phyloP scores from a whole-genome alignment of 64 coral and sea anemone genomes.

The Acropora yongei region DNA sequence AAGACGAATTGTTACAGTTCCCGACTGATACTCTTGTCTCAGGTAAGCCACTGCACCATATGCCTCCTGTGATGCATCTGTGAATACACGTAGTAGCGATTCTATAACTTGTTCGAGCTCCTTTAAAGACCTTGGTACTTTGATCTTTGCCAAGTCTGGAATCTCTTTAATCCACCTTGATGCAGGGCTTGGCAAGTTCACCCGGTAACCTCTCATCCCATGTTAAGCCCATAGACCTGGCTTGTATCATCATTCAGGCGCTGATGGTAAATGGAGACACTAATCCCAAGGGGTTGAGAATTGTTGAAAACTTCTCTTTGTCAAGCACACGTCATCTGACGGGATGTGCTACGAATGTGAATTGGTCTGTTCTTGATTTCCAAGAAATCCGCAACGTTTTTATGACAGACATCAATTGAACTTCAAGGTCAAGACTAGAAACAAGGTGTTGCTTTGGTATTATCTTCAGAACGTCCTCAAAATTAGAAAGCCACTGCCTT shows the following conservation, averaged over 20 bases:
- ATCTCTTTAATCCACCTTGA: slow-evolving; percentile 44
- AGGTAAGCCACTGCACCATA: slow-evolving; percentile 43
- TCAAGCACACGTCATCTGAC: neutral
- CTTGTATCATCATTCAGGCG: slow-evolving; percentile 29
- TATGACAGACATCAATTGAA: neutral
- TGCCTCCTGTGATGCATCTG: neutral
- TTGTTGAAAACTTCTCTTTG: slow-evolving; percentile 46
- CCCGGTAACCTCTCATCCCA: neutral
- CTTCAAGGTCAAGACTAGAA: too few species aligned
- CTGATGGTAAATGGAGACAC: slow-evolving; percentile 49
- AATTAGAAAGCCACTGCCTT: slow-evolving; percentile 63
- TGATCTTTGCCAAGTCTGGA: neutral
- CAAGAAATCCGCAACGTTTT: slow-evolving; percentile 6
- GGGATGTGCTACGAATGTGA: neutral
- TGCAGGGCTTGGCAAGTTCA: slow-evolving; percentile 24
- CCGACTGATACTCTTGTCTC: too few species aligned
- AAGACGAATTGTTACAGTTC: too few species aligned
- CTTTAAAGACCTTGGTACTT: neutral
- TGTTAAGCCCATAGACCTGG: slow-evolving; percentile 20
- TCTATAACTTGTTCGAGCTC: neutral
- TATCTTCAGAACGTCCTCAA: neutral
- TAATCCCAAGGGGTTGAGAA: slow-evolving; percentile 61
- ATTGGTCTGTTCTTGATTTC: neutral
- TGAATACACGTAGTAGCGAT: neutral
- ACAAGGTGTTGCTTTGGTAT: neutral